phyloP scores from a whole-genome alignment of 2,113 vertebrate species.

The Poicephalus gulielmi region DNA sequence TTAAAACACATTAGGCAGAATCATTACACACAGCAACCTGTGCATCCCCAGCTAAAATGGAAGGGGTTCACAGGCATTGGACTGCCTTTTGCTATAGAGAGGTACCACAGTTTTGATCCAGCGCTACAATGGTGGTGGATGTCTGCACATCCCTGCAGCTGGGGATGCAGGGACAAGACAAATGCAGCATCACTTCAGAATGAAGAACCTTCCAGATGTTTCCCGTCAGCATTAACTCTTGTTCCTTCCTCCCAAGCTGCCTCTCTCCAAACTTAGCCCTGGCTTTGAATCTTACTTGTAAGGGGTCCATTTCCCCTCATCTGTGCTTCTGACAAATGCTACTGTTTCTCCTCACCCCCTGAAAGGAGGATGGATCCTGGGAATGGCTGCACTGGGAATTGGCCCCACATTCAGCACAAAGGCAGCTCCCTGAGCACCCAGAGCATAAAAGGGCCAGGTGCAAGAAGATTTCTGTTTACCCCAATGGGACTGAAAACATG shows the following conservation, averaged over 20 bases:
- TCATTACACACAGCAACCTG: not conserved
- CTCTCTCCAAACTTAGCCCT: not conserved
- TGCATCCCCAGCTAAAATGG: fast-evolving
- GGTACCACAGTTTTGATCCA: not conserved
- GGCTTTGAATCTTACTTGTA: not conserved
- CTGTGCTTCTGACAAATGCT: not conserved
- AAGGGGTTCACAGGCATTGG: not conserved
- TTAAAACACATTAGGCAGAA: not conserved
- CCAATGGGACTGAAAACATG: constrained; percentile 29
- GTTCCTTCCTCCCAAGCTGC: not conserved
- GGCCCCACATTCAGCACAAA: not conserved
- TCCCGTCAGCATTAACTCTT: not conserved
- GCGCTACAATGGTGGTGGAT: not conserved
- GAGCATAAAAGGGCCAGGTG: not conserved
- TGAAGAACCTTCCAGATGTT: not conserved
- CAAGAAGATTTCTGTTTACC: constrained; percentile 25
- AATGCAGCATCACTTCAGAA: not conserved
- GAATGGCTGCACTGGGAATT: not conserved
- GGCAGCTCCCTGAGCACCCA: not conserved
- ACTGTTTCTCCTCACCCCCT: not conserved
- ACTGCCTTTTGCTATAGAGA: not conserved
- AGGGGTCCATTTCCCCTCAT: not conserved
- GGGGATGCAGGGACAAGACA: fast-evolving
- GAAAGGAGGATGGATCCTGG: not conserved
- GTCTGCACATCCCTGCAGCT: not conserved